These are phyloP conservation scores for Drosophila yakuba DNA, from an alignment of 1,140 invertebrate species.

Conservation along the genomic window DNA sequence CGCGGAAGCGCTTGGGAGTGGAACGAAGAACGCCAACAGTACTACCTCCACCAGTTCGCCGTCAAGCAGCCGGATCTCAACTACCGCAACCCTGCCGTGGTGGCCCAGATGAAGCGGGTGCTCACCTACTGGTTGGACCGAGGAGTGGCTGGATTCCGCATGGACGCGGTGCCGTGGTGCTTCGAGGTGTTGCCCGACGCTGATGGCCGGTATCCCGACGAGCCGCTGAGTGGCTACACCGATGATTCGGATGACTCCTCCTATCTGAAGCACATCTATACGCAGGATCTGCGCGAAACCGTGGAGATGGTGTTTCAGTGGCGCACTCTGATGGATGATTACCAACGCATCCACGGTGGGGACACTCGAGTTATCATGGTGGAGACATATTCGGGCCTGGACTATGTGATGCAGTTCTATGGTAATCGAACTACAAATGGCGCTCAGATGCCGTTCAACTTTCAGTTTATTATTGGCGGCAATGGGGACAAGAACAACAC, in stretches of 20 bases:
- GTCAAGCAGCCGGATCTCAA: conserved; percentile 90
- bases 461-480: conserved; percentile 84
- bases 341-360: conserved; percentile 84
- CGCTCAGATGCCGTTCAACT: conserved; percentile 88
- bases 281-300: conserved; percentile 87
- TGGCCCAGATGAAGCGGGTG: conserved; percentile 89
- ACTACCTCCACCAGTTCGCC: conserved; percentile 89
- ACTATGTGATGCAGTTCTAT: conserved; percentile 87
- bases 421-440: conserved; percentile 85
- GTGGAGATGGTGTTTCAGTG: conserved; percentile 88
- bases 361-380: conserved; percentile 89
- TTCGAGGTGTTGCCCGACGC: conserved; percentile 86
- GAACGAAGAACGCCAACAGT: conserved; percentile 86
- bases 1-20: conserved; percentile 88
- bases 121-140: conserved; percentile 90
- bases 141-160: conserved; percentile 91
- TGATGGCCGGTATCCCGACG: conserved; percentile 86
- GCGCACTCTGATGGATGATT: conserved; percentile 87
- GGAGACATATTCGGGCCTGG: conserved; percentile 87
- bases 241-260: conserved; percentile 85
- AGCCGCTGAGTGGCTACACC: conserved; percentile 85
- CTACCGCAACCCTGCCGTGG: conserved; percentile 87
- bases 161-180: conserved; percentile 88
- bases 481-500: conserved; percentile 84
- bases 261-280: conserved; percentile 88